These are phyloP conservation scores for Neelides sp. DNA, from an alignment of 1,140 invertebrate genomes.

Conservation along the genomic window DNA sequence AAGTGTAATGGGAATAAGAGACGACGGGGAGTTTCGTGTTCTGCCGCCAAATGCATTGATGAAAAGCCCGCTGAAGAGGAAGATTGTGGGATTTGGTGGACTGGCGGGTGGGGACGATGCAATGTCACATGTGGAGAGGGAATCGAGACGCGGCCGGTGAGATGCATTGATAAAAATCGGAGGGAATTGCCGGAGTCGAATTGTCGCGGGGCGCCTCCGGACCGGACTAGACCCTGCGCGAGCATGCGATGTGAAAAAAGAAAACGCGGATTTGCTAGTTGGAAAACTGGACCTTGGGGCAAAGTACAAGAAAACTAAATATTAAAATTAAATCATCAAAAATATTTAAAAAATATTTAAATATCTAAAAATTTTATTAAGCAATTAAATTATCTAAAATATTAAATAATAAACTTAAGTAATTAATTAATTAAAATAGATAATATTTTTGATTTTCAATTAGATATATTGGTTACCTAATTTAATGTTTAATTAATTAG, in stretches of 20 bases:
- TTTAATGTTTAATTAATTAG: no score
- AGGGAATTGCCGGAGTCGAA: constrained; percentile 7
- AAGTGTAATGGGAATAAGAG: no score
- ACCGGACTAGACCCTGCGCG: background rate
- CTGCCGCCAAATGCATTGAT: no score
- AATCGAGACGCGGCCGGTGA: constrained; percentile 6
- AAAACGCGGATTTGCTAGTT: background rate
- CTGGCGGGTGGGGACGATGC: constrained; percentile 11
- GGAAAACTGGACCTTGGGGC: constrained; percentile 12
- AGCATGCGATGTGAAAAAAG: background rate
- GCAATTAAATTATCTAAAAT: no score
- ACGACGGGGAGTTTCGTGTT: constrained; percentile 1
- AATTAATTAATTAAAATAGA: no score
- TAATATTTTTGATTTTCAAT: no score
- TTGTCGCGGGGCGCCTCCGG: background rate
- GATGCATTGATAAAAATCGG: constrained; percentile 11
- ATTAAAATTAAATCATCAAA: background rate
- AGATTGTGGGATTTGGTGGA: constrained; percentile 16
- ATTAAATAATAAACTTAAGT: no score
- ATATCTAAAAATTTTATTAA: no score
- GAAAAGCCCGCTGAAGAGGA: constrained; percentile 1
- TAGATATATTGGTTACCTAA: no score
- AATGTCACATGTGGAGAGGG: constrained; percentile 6
- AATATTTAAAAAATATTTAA: background rate
- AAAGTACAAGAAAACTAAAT: constrained; percentile 7